Conservation (phyloP, 2,797 vertebrate genomes). For the Salmo trutta region DNA sequence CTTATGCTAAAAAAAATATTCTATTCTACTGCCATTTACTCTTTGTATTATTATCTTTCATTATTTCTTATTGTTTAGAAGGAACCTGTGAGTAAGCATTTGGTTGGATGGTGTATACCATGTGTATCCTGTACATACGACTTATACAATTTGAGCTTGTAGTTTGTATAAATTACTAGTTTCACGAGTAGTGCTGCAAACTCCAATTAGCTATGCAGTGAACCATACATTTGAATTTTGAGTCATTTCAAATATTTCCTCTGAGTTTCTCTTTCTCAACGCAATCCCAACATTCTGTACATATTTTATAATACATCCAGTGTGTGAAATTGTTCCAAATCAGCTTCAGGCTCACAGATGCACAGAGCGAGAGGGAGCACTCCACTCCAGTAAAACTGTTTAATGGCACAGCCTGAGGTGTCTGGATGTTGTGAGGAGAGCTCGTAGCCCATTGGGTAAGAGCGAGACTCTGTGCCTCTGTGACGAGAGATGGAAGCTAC, state of each 20-base stretch:
- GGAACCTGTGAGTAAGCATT: too few species aligned
- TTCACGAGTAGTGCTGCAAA: neutral
- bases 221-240: neutral
- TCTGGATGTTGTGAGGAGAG: constrained; percentile 33
- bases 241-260: neutral
- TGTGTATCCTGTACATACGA: too few species aligned
- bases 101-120: too few species aligned
- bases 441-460: constrained; percentile 43
- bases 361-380: constrained; percentile 34
- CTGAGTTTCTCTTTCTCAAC: neutral
- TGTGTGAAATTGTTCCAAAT: constrained; percentile 39
- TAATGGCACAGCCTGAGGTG: constrained; percentile 56
- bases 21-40: too few species aligned
- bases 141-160: too few species aligned
- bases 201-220: neutral
- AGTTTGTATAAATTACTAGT: neutral
- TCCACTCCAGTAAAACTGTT: constrained; percentile 57
- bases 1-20: too few species aligned
- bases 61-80: too few species aligned
- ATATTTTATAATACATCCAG: constrained; percentile 37
- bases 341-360: constrained; percentile 57
- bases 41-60: too few species aligned
- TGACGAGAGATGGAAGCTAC: constrained; percentile 54
- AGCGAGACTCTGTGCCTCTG: constrained; percentile 41
- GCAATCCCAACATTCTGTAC: constrained; percentile 13